Evolutionary conservation across 2,888 invertebrate species (phyloP), one percentile per base, ranked within the genome.

Genomic region (Dendrolimus houi): DNA sequence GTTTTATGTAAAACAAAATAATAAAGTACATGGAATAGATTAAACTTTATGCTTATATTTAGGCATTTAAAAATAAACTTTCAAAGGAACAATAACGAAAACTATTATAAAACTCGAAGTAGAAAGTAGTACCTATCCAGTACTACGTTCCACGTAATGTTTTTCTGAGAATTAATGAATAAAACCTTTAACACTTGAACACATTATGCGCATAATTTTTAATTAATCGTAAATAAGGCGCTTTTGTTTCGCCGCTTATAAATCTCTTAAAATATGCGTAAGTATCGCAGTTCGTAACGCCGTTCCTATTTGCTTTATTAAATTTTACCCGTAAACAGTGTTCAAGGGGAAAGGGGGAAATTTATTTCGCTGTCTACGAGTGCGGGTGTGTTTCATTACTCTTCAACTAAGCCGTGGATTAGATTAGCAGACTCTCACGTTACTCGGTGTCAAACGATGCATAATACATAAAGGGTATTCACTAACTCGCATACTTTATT

Each of bases 251-350:
- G 66, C 71, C 69, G 74, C 76, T 71, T 75, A 79, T 82, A 83
- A 83, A 83, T 84, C 83, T 83, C 69, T 71, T 75, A 72, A 81
- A 83, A 82, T 82, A 82, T 81, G 76, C 72, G 75, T 74, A 71
- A 70, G 72, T 75, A 75, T 77, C 76, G 67, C 71, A 70, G 75
- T 77, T 71, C 68, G 72, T 74, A 77, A 76, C 75, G 71, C 70
- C 72, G 77, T 78, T 75, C 76, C 71, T 82, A 80, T 83, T 85
- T 83, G 81, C 82, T 82, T 83, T 83, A 83, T 83, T 83, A 81
- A 83, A 85, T 84, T 84, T 84, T 71, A 77, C 75, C 69, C 75
- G 66, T 72, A 72, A 74, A 76, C 77, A 77, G 75, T 77, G 74
- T 78, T 77, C 74, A 77, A 67, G 74, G 71, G 70, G 64, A n/a